Evolutionary conservation across 23 tunicate species (phyloP).

Genomic region (Trididemnum nubilum): DNA sequence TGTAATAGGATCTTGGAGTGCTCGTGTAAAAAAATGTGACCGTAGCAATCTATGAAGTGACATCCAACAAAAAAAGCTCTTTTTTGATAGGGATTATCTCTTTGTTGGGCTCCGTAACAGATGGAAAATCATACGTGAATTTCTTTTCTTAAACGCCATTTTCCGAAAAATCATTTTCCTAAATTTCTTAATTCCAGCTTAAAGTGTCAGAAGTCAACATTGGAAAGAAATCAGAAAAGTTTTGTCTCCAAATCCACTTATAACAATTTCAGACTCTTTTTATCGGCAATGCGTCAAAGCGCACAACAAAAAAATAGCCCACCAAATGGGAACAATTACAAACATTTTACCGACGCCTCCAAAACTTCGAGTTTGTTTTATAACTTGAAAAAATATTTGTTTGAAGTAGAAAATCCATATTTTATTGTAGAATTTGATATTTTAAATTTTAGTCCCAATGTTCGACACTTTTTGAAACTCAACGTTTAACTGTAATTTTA

Average conservation of each 20-base stretch:
- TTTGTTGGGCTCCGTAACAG: not conserved
- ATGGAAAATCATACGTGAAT: not conserved
- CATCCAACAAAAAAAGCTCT: not conserved
- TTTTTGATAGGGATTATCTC: not conserved
- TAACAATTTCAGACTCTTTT: not conserved
- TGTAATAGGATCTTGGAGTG: not conserved
- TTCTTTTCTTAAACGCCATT: not conserved
- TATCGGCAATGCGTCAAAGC: slow-evolving; percentile 1
- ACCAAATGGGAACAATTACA: too few species aligned
- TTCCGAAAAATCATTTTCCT: not conserved
- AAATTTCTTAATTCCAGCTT: slow-evolving; percentile 40
- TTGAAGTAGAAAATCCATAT: too few species aligned
- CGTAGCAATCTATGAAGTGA: not conserved
- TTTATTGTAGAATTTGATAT: too few species aligned
- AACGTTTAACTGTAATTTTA: too few species aligned
- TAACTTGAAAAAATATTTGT: too few species aligned
- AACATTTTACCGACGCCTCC: too few species aligned
- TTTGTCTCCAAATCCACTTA: not conserved
- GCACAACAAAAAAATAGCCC: not conserved
- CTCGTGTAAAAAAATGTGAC: too few species aligned
- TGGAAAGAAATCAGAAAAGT: not conserved
- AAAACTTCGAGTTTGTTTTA: too few species aligned
- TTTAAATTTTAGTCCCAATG: too few species aligned
- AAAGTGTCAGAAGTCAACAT: slow-evolving; percentile 43
- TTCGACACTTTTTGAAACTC: too few species aligned